Evolutionary conservation across 2,797 vertebrate species (phyloP).

Genomic region (Tarsius wallacei): DNA sequence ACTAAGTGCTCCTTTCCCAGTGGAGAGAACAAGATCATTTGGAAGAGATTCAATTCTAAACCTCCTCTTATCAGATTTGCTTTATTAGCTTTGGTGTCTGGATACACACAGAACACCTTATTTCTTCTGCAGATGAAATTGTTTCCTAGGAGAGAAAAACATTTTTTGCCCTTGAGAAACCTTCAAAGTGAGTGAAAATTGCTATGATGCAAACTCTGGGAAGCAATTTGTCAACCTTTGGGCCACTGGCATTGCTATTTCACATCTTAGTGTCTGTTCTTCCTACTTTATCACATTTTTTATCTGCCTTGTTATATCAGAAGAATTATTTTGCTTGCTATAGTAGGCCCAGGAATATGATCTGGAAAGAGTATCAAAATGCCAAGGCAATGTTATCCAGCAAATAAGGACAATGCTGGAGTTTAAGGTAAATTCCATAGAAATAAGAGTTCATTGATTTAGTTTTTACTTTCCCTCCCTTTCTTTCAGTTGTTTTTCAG

Average conservation of each 20-base stretch:
- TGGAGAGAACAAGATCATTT: conserved; percentile 79
- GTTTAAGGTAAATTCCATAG: conserved; percentile 65
- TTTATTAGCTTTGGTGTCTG: conserved; percentile 83
- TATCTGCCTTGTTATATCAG: conserved; percentile 67
- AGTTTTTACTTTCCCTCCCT: background rate
- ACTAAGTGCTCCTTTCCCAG: conserved; percentile 65
- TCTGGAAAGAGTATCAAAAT: conserved; percentile 53
- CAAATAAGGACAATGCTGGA: conserved; percentile 31
- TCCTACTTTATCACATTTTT: background rate
- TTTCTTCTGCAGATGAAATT: conserved; percentile 68
- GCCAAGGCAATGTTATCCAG: background rate
- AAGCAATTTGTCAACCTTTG: conserved; percentile 73
- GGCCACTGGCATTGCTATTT: background rate
- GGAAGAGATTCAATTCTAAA: conserved; percentile 79
- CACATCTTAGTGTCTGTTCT: background rate
- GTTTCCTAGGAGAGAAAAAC: conserved; percentile 61
- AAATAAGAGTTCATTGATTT: background rate
- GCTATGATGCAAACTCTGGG: conserved; percentile 62
- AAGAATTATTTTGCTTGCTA: conserved; percentile 58
- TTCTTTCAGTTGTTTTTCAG: background rate
- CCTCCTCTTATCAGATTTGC: conserved; percentile 65
- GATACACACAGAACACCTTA: conserved; percentile 56
- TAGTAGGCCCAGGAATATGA: conserved; percentile 15
- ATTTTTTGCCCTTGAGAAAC: conserved; percentile 72
- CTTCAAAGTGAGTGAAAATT: conserved; percentile 78